Conservation (phyloP, 2,797 vertebrate species). For the Eupleurogrammus muticus region DNA sequence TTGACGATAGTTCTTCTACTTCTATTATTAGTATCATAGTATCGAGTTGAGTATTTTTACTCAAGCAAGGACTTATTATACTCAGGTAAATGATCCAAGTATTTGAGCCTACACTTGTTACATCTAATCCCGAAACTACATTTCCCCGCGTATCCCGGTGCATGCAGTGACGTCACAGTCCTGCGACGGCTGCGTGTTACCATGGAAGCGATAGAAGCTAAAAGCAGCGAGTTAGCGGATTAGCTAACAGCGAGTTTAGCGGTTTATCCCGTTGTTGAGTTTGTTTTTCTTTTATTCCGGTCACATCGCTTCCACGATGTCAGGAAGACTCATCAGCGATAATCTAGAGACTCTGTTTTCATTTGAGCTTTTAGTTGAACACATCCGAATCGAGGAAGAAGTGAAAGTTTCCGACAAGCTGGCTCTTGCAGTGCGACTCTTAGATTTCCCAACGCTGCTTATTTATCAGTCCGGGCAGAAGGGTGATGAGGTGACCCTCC, state of each 20-base stretch:
- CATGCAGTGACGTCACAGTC: conserved; percentile 38
- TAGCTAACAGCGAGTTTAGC: conserved; percentile 2
- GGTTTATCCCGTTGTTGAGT: neutral
- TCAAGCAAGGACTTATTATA: too few species aligned
- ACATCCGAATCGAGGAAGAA: conserved; percentile 69
- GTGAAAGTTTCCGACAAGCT: conserved; percentile 48
- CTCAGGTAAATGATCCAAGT: too few species aligned
- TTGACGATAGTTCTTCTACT: too few species aligned
- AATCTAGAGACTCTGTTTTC: conserved; percentile 80
- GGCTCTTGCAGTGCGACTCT: conserved; percentile 84
- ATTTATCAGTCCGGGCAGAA: conserved; percentile 62
- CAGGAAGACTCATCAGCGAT: rapidly evolving
- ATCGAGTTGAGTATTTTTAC: too few species aligned
- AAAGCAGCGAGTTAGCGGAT: conserved; percentile 6
- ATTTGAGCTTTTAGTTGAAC: conserved; percentile 87
- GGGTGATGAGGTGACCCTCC: neutral
- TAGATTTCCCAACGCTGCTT: conserved; percentile 90
- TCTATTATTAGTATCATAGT: too few species aligned
- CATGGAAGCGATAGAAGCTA: conserved; percentile 66
- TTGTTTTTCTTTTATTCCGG: neutral
- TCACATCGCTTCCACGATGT: conserved; percentile 41
- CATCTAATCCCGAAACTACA: conserved; percentile 41
- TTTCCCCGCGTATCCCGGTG: conserved; percentile 51
- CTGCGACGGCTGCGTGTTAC: conserved; percentile 70
- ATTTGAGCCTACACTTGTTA: too few species aligned